These are phyloP conservation scores for Cyclophora albipunctata DNA, from an alignment of 2,888 invertebrate species.

Conservation along the genomic window DNA sequence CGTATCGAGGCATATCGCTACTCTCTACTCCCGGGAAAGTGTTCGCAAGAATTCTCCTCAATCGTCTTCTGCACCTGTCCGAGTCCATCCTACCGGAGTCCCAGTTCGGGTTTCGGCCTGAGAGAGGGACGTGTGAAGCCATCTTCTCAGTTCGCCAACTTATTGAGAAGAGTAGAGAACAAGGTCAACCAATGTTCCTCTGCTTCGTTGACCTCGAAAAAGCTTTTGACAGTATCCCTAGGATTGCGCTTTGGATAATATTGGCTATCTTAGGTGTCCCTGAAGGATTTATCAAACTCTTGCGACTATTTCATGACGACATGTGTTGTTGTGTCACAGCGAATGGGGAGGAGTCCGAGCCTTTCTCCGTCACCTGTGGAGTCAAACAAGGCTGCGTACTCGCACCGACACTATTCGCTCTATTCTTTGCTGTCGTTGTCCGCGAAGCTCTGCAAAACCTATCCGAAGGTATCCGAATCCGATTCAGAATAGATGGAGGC, in stretches of 20 bases:
- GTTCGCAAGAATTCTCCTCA: not conserved
- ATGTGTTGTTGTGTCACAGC: slow-evolving; percentile 1
- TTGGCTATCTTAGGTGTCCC: slow-evolving; percentile 7
- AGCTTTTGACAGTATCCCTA: slow-evolving; percentile 12
- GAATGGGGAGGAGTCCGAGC: too few species aligned
- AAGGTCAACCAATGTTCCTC: slow-evolving; percentile 6
- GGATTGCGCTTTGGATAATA: slow-evolving; percentile 10
- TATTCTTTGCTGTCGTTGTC: too few species aligned
- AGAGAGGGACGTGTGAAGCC: slow-evolving; percentile 1
- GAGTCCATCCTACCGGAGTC: not conserved
- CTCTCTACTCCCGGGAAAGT: slow-evolving; percentile 1
- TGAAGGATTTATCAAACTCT: slow-evolving; percentile 6
- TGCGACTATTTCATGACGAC: slow-evolving; percentile 11
- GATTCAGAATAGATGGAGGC: not conserved
- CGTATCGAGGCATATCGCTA: slow-evolving; percentile 9
- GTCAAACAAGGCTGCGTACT: too few species aligned
- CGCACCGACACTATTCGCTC: too few species aligned
- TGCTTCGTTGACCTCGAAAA: slow-evolving; percentile 2
- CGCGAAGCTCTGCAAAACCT: not conserved
- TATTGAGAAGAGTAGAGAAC: slow-evolving; percentile 12
- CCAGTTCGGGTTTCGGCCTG: not conserved
- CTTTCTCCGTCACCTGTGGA: too few species aligned
- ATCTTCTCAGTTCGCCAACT: slow-evolving; percentile 4
- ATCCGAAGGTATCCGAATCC: not conserved
- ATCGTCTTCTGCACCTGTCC: not conserved